Conservation (phyloP, 1,140 invertebrate species). For the Dreissena rostriformis region DNA sequence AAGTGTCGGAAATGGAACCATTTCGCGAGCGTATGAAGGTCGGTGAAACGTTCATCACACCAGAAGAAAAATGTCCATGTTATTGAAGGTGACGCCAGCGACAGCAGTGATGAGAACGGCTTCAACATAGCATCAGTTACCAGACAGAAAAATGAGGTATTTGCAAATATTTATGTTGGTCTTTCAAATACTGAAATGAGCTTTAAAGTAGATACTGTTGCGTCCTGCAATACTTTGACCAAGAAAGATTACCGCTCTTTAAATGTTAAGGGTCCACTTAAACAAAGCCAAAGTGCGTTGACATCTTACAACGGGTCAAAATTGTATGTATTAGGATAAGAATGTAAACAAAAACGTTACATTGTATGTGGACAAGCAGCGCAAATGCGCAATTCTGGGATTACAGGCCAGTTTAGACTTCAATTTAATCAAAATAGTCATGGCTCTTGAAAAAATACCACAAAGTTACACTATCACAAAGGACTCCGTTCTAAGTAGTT, state of each 20-base stretch:
- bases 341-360: background rate
- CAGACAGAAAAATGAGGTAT: background rate
- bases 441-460: background rate
- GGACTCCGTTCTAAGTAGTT: constrained; percentile 31
- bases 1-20: background rate
- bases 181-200: no score
- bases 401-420: background rate
- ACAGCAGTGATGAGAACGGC: background rate
- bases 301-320: background rate
- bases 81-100: background rate
- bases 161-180: constrained; percentile 12
- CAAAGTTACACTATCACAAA: background rate
- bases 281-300: background rate
- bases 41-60: background rate
- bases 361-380: background rate
- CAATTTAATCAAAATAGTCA: background rate
- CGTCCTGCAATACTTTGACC: background rate
- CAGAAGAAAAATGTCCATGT: background rate
- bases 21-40: background rate
- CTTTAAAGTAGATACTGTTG: background rate
- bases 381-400: background rate
- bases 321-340: background rate
- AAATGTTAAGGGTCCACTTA: background rate
- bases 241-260: background rate
- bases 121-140: background rate